These are phyloP conservation scores for Petaurus breviceps DNA, from an alignment of 2,113 vertebrate species.

Conservation along the genomic window DNA sequence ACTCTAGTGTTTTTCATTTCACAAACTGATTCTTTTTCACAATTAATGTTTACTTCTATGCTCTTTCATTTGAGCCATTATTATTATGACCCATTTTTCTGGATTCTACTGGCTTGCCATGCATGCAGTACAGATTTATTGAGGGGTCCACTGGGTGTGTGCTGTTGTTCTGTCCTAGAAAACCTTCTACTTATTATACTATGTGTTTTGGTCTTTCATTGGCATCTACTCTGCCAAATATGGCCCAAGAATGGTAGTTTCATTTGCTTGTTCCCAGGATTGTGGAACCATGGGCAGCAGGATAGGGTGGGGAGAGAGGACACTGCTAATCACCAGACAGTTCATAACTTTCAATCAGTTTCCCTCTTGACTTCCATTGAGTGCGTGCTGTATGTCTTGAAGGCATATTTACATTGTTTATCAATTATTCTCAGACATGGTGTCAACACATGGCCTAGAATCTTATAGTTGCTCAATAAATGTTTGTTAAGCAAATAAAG, in stretches of 20 bases:
- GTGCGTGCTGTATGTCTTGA: background rate
- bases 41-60: background rate
- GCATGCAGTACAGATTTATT: background rate
- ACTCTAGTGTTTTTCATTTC: background rate
- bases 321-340: background rate
- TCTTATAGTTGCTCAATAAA: background rate
- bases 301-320: rapidly evolving
- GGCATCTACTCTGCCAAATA: background rate
- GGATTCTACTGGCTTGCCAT: background rate
- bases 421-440: background rate
- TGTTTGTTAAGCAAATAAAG: background rate
- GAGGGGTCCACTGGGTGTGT: background rate
- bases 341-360: background rate
- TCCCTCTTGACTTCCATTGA: background rate
- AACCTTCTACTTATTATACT: background rate
- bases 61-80: background rate
- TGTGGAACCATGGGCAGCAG: background rate
- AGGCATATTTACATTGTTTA: background rate
- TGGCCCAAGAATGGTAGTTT: background rate
- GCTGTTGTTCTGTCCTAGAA: background rate
- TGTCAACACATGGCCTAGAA: background rate
- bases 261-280: background rate
- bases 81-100: background rate
- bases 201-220: background rate
- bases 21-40: background rate